Conservation (phyloP, 2,113 vertebrate genomes). For the Aepyceros melampus region DNA sequence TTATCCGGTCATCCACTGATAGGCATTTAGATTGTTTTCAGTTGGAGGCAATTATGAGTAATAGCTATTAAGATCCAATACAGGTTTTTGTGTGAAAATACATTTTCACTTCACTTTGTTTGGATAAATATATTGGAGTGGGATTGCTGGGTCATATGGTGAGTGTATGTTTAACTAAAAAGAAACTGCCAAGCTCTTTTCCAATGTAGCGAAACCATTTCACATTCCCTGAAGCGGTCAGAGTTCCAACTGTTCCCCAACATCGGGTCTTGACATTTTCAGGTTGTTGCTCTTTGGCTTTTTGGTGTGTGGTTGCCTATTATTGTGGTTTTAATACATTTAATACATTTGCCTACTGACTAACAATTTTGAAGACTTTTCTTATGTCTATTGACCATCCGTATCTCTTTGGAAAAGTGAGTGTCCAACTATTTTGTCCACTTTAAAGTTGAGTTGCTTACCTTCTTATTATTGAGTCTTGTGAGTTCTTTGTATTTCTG, state of each 20-base stretch:
- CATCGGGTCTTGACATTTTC: neutral
- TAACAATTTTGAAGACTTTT: neutral
- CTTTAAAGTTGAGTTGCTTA: too few species aligned
- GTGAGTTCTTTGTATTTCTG: neutral
- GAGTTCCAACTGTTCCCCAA: neutral
- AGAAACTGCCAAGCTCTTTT: neutral
- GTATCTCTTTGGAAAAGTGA: neutral
- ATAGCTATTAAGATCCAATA: neutral
- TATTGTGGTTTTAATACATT: neutral
- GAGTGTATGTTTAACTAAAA: neutral
- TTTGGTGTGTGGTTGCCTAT: neutral
- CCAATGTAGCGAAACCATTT: neutral
- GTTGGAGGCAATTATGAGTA: neutral
- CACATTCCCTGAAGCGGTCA: too few species aligned
- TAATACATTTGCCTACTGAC: neutral
- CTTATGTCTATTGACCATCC: neutral
- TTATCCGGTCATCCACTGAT: neutral
- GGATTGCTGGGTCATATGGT: neutral
- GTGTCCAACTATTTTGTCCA: neutral
- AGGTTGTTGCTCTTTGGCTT: neutral
- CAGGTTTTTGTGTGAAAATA: neutral
- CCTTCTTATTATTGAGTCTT: neutral
- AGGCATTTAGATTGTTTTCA: neutral
- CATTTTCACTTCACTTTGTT: neutral
- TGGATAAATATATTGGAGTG: neutral